These are phyloP conservation scores for Stratiolaelaps scimitus DNA, from an alignment of 1,140 invertebrate genomes.

Conservation along the genomic window DNA sequence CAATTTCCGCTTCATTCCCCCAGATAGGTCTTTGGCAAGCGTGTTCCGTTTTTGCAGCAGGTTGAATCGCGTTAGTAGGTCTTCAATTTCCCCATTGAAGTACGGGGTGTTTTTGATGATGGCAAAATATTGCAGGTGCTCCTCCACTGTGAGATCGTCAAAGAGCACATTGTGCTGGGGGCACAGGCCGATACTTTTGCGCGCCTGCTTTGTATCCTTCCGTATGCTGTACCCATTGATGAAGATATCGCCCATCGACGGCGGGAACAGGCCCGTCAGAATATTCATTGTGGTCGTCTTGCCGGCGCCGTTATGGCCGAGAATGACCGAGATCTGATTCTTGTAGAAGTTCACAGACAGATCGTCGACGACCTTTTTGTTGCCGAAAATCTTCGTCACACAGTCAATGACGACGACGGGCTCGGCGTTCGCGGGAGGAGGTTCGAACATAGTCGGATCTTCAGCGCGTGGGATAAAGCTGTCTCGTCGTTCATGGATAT, in stretches of 20 bases:
- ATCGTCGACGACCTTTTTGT: conserved; percentile 55
- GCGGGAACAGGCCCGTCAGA: conserved; percentile 49
- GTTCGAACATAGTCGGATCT: conserved; percentile 9
- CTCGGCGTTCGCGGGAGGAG: not conserved
- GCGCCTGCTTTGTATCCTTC: conserved; percentile 46
- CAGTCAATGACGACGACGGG: not conserved
- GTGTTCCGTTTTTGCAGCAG: conserved; percentile 50
- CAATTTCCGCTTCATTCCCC: conserved; percentile 73
- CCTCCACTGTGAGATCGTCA: conserved; percentile 42
- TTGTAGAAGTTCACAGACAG: conserved; percentile 55
- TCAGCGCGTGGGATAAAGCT: not conserved
- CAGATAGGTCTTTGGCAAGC: conserved; percentile 60
- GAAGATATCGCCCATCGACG: conserved; percentile 53
- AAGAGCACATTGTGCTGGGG: conserved; percentile 45
- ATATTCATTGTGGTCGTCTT: conserved; percentile 51
- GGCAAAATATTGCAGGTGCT: conserved; percentile 43
- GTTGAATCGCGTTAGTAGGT: conserved; percentile 44
- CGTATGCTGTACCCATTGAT: conserved; percentile 55
- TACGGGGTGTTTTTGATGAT: conserved; percentile 3
- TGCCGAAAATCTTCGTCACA: conserved; percentile 27
- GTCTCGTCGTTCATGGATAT: not conserved
- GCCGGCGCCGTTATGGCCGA: conserved; percentile 52
- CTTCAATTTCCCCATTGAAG: conserved; percentile 42
- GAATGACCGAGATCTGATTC: conserved; percentile 47
- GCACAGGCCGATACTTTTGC: conserved; percentile 45